Percentiles rank a stretch among this genome's conserved stretches.
Evolutionary conservation across 1,140 invertebrate species (phyloP).

Genomic region (Scaptomyza pallida): DNA sequence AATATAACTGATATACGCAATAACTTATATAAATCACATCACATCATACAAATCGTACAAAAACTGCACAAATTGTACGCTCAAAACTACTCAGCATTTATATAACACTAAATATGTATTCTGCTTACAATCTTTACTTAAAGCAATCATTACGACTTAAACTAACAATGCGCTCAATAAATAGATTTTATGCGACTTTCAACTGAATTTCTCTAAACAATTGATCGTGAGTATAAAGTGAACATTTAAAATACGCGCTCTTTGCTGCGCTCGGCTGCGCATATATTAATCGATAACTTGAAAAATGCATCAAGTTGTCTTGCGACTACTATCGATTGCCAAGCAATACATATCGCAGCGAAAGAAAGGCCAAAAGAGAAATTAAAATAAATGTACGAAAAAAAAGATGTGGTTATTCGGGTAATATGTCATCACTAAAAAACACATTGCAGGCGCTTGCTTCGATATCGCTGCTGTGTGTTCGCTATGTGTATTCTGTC

Average conservation of each 20-base stretch:
- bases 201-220: neutral
- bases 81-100: slow-evolving; percentile 60
- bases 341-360: neutral
- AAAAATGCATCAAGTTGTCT: no score
- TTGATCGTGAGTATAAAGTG: neutral
- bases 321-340: neutral
- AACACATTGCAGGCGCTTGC: neutral
- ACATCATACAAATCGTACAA: slow-evolving; percentile 8
- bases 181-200: slow-evolving; percentile 46
- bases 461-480: neutral
- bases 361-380: neutral
- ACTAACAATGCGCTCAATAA: slow-evolving; percentile 66
- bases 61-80: slow-evolving; percentile 22
- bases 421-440: neutral
- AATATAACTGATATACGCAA: slow-evolving; percentile 62
- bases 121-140: slow-evolving; percentile 64
- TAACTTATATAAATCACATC: slow-evolving; percentile 13
- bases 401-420: no score
- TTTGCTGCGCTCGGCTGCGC: neutral
- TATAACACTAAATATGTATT: slow-evolving; percentile 35
- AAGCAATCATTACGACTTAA: slow-evolving; percentile 68
- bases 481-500: neutral
- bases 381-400: no score
- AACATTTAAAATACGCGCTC: neutral
- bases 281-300: neutral